Base-by-base conservation (phyloP, 1,140 invertebrate genomes). In the Plodia interpunctella region DNA sequence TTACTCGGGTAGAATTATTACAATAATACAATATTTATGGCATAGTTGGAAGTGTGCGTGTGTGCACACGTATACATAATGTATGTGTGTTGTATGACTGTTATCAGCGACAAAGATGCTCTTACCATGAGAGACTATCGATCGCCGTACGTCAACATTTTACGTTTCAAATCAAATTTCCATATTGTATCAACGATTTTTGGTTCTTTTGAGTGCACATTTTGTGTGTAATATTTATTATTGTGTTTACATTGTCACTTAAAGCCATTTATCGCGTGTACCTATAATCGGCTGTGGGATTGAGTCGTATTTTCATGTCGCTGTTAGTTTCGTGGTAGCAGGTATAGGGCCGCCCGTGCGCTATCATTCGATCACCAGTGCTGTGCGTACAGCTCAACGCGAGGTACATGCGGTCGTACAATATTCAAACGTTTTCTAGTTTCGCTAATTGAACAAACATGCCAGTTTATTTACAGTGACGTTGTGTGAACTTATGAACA, bases 301-400 rank as follows among this genome's bases (percentile, higher is more conserved):
- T 15, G 1, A 44, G 38, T 44, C 38, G 38, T 10, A 15, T 65
- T 51, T 59, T 59, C 51, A 63, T 63, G 59, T 72, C 70, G 78
- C 70, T 64, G 62, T 55, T 65, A 52, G 61, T 77, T 13, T 71
- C 76, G 72, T 78, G 74, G 80, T 84, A 85, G 62, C 63, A 71
- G 82, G 38, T 57, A 68, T 77, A 80, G 83, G 85, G 85, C 85
- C 82, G 82, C 63, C 63, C 73, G 66, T 66, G 70, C 74, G 80
- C 83, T 88, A 88, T 86, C 85, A 82, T 85, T 79, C 85, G 76
- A 74, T 72, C 74, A 80, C 74, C 80, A 83, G 82, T 85, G 74
- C 74, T 72, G 73, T 70, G 80, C 81, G 81, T 78, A 72, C 78
- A 73, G 74, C 74, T 77, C 71, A 66, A 65, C 65, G 83, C 80